Percentiles rank a stretch among this genome's conserved stretches.
Evolutionary conservation across 2,113 vertebrate genomes (phyloP).

Genomic region (Dolichallabes microphthalmus): DNA sequence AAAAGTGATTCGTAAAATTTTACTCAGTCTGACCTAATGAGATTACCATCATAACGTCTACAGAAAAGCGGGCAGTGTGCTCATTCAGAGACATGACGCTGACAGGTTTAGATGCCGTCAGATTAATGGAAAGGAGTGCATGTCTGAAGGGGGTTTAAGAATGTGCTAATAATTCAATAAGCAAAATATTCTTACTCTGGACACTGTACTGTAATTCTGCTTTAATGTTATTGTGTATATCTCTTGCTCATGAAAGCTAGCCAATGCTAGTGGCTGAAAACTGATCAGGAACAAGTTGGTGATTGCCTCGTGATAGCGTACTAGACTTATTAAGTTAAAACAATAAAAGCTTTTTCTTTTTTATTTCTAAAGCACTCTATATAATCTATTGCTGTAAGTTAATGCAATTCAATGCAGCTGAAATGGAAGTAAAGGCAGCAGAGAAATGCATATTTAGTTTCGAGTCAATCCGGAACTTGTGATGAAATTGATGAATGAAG

Average conservation of each 20-base stretch:
- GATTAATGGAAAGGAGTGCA: too few species aligned
- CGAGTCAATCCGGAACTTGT: too few species aligned
- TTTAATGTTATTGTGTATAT: constrained; percentile 19
- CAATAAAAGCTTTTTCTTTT: constrained; percentile 8
- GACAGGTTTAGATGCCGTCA: too few species aligned
- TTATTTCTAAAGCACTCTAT: constrained; percentile 13
- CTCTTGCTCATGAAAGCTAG: constrained; percentile 4
- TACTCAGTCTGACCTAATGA: too few species aligned
- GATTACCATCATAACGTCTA: too few species aligned
- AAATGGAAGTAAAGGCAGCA: too few species aligned
- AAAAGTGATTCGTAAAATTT: too few species aligned
- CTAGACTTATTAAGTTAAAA: constrained; percentile 20
- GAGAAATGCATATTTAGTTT: constrained; percentile 4
- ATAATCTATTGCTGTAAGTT: constrained; percentile 13
- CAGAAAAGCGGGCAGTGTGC: too few species aligned
- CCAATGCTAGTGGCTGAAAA: constrained; percentile 21
- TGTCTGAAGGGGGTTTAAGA: too few species aligned
- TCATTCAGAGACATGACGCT: too few species aligned
- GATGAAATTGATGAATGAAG: too few species aligned
- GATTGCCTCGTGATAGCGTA: not conserved
- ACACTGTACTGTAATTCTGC: not conserved
- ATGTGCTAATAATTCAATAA: not conserved
- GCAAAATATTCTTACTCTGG: not conserved
- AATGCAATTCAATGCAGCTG: constrained; percentile 10
- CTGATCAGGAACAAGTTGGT: constrained; percentile 24